These are phyloP conservation scores for Heliconius melpomene DNA, from an alignment of 1,140 invertebrate species.

Conservation along the genomic window DNA sequence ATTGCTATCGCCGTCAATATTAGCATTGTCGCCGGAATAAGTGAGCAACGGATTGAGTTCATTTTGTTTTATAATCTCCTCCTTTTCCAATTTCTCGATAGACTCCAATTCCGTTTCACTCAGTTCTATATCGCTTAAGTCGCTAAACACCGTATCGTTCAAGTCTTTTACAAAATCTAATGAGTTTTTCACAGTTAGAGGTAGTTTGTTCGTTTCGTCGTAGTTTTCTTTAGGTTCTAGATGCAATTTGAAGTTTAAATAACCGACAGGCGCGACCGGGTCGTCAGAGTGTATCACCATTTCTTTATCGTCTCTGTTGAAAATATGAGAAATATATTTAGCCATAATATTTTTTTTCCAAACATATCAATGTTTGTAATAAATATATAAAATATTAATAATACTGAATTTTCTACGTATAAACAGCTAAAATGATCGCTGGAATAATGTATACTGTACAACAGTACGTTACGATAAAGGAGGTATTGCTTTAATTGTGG, in stretches of 20 bases:
- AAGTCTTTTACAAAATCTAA: slow-evolving; percentile 83
- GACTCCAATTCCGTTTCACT: slow-evolving; percentile 83
- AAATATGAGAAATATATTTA: slow-evolving; percentile 25
- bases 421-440: too few relatives aligned
- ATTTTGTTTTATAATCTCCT: slow-evolving; percentile 71
- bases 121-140: slow-evolving; percentile 83
- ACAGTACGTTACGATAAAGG: too few relatives aligned
- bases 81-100: slow-evolving; percentile 80
- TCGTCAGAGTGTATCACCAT: slow-evolving; percentile 94
- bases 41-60: slow-evolving; percentile 75
- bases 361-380: neutral
- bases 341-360: too few relatives aligned
- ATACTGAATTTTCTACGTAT: too few relatives aligned
- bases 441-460: too few relatives aligned
- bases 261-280: slow-evolving; percentile 95
- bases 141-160: slow-evolving; percentile 83
- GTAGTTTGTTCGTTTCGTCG: slow-evolving; percentile 71
- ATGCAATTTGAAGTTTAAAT: slow-evolving; percentile 92
- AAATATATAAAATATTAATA: too few relatives aligned
- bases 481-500: too few relatives aligned
- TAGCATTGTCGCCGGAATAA: slow-evolving; percentile 60
- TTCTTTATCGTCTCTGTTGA: slow-evolving; percentile 92
- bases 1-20: slow-evolving; percentile 54
- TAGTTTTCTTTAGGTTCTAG: slow-evolving; percentile 86
- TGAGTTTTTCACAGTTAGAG: slow-evolving; percentile 80